Evolutionary conservation across 2,888 invertebrate species (phyloP).

Genomic region (Operophtera brumata): DNA sequence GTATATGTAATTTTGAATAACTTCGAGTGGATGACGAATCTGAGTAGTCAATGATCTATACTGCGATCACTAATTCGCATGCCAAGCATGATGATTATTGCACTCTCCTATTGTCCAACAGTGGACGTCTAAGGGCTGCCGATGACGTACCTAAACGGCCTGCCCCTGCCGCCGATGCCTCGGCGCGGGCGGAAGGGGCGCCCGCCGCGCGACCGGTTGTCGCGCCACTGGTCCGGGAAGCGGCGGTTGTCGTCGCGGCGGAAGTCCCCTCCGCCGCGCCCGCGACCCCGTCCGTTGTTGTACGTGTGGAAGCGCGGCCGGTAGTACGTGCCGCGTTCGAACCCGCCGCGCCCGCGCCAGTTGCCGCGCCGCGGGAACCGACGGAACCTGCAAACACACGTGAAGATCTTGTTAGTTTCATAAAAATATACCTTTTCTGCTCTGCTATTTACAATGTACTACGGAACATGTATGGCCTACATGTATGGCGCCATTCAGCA

Average conservation of each 20-base stretch:
- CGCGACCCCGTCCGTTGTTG: constrained; percentile 77
- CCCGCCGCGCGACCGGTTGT: constrained; percentile 62
- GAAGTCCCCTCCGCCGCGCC: constrained; percentile 71
- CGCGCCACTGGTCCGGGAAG: constrained; percentile 58
- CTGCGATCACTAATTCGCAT: no score
- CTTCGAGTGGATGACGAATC: no score
- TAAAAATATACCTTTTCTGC: no score
- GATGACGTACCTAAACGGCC: constrained; percentile 65
- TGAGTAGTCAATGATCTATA: no score
- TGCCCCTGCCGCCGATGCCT: constrained; percentile 65
- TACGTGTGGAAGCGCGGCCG: constrained; percentile 87
- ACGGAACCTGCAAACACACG: constrained; percentile 46
- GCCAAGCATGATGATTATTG: no score
- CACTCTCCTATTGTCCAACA: no score
- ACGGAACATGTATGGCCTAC: no score
- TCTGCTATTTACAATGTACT: no score
- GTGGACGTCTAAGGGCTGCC: no score
- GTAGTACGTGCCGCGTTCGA: constrained; percentile 89
- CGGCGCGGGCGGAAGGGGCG: constrained; percentile 68
- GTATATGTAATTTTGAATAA: no score
- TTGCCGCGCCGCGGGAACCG: constrained; percentile 74
- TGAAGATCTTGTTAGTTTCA: no score
- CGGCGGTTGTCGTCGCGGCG: constrained; percentile 61
- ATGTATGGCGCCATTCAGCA: no score
- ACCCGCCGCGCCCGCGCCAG: constrained; percentile 80